Evolutionary conservation across 2,113 vertebrate genomes (phyloP), one percentile per base, ranked within the genome.

Genomic region (Pleuronectes platessa): DNA sequence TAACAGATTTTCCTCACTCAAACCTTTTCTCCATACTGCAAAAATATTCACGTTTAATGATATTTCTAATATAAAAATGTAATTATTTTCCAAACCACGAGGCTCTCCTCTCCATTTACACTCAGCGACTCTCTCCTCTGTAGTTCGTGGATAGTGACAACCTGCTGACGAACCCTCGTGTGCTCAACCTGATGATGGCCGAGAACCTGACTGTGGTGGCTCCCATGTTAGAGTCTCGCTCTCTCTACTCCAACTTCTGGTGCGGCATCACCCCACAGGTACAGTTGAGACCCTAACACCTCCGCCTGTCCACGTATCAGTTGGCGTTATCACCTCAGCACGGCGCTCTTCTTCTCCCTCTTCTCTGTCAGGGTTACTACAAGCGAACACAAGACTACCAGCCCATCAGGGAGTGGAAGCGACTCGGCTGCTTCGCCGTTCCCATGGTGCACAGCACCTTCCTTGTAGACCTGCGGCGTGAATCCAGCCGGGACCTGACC

Each of bases 231-330:
- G 97, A 99, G 88, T 99, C 98, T 40, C 95, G 96, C 35, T 94
- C 96, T 0, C 95, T 98, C 17, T 99, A 99, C 90, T 99, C 98
- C 40, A 99, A 99, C 91, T 99, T 96, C 94, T 99, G 98, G 98
- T 98, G 98, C 58, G 98, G 97, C 85, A 97, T 99, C 88, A 98
- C 97, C 3, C 96, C 97, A 11, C 97, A 99, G 97, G 98, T 95
- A 91, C 61, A 7, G 8, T 64, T 17, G 17, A 5, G 31, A 58
- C 11, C 21, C 56, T 47, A 20, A 35, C 55, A 53, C 4, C 18
- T 40, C 24, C 11, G 18, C 49, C n/a, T 13, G 1, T 61, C 31
- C 18, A 1, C 54, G 8, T 47, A 13, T 68, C 51, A 54, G 10
- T 14, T 9, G 0, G 17, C 58, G 56, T 55, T 49, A 9, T 27